Evolutionary conservation across 1,140 invertebrate species (phyloP).

Genomic region (Batillaria attramentaria): DNA sequence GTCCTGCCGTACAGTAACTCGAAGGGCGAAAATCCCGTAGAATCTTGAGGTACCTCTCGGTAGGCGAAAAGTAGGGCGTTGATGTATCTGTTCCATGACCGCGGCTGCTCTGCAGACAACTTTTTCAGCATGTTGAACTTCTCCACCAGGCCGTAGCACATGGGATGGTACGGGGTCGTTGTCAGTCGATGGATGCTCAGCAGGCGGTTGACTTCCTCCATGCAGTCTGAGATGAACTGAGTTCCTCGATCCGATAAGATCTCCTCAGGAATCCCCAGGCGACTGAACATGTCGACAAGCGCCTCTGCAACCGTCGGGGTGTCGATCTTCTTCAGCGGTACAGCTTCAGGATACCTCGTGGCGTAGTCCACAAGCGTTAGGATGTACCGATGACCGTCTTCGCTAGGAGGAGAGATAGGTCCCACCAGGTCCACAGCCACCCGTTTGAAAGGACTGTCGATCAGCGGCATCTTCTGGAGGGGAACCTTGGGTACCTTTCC

Average conservation of each 20-base stretch:
- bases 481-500: no score
- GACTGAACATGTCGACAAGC: constrained; percentile 35
- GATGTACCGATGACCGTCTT: constrained; percentile 40
- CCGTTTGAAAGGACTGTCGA: no score
- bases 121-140: constrained; percentile 50
- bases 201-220: constrained; percentile 28
- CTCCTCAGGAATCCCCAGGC: not conserved
- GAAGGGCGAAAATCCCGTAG: constrained; percentile 56
- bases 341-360: constrained; percentile 51
- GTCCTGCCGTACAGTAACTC: constrained; percentile 56
- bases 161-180: constrained; percentile 39
- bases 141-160: constrained; percentile 35
- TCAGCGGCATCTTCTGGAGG: no score
- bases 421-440: no score
- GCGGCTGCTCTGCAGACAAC: constrained; percentile 49
- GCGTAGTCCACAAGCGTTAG: constrained; percentile 41
- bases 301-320: constrained; percentile 44
- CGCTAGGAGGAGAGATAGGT: no score
- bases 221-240: not conserved
- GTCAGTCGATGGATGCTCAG: constrained; percentile 25
- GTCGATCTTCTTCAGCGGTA: constrained; percentile 36
- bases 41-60: constrained; percentile 43
- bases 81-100: constrained; percentile 56
- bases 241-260: not conserved
- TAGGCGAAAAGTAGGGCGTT: constrained; percentile 56